phyloP scores from a whole-genome alignment of 2,888 invertebrate species.

The Drosophila kanekoi region DNA sequence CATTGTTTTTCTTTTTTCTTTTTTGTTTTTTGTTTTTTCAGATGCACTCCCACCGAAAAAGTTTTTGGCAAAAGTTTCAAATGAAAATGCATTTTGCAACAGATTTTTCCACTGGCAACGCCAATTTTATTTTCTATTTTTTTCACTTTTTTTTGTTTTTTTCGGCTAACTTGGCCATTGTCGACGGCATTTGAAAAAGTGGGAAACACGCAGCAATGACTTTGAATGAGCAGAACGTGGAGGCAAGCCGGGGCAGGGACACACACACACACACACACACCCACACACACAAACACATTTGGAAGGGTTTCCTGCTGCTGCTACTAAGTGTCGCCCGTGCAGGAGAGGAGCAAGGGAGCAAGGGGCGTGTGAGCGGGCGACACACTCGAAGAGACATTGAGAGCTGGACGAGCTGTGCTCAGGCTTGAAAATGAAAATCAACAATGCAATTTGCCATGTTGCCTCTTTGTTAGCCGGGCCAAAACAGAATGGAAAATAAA shows the following conservation, averaged over 20 bases:
- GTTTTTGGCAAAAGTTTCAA: conserved; percentile 70
- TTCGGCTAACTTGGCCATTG: conserved; percentile 53
- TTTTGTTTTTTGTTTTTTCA: conserved; percentile 60
- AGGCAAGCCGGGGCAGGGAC: conserved; percentile 6
- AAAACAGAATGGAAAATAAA: conserved; percentile 34
- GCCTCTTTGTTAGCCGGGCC: conserved; percentile 53
- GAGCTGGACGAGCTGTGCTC: conserved; percentile 37
- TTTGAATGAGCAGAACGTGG: conserved; percentile 52
- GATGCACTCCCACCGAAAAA: conserved; percentile 52
- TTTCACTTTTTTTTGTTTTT: conserved; percentile 27
- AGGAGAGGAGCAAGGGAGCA: not conserved
- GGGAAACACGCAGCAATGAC: conserved; percentile 75
- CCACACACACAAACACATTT: conserved; percentile 47
- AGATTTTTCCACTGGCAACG: conserved; percentile 68
- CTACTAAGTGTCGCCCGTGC: conserved; percentile 63
- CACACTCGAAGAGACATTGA: conserved; percentile 40
- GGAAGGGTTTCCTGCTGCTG: conserved; percentile 48
- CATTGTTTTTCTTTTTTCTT: conserved; percentile 51
- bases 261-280: conserved; percentile 25
- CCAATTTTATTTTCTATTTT: conserved; percentile 21
- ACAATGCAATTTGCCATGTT: conserved; percentile 81
- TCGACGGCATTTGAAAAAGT: conserved; percentile 64
- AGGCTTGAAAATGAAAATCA: conserved; percentile 81
- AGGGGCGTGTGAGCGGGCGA: conserved; percentile 3
- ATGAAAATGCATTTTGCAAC: conserved; percentile 77